These are phyloP conservation scores for Sisyra terminalis DNA, from an alignment of 2,888 invertebrate genomes.

Conservation along the genomic window DNA sequence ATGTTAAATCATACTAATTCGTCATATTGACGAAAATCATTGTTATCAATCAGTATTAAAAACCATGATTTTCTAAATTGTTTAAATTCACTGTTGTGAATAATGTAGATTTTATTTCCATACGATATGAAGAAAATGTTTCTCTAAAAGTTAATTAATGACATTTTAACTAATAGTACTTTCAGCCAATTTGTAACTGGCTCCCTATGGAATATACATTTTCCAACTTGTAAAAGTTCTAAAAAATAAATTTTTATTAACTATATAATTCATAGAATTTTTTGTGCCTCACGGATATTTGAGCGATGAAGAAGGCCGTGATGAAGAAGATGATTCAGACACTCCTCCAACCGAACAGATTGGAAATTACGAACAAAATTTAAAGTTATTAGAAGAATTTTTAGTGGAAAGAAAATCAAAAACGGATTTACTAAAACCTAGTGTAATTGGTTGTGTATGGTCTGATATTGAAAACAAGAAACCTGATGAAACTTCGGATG, in stretches of 20 bases:
- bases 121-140: too few species aligned
- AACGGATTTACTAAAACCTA: constrained; percentile 65
- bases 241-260: constrained; percentile 71
- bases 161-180: too few species aligned
- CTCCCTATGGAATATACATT: too few species aligned
- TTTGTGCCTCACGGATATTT: constrained; percentile 92
- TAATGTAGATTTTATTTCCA: too few species aligned
- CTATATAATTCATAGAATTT: constrained; percentile 88
- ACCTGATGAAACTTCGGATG: constrained; percentile 37
- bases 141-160: too few species aligned
- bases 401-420: constrained; percentile 75
- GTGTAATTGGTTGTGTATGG: constrained; percentile 72
- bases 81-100: too few species aligned
- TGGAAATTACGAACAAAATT: constrained; percentile 65
- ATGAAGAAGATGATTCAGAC: constrained; percentile 31
- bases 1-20: too few species aligned
- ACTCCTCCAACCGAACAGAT: constrained; percentile 42
- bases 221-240: constrained; percentile 65
- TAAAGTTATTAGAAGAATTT: constrained; percentile 70
- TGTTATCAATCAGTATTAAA: too few species aligned
- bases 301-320: constrained; percentile 63
- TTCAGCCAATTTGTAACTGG: too few species aligned
- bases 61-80: too few species aligned
- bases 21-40: too few species aligned
- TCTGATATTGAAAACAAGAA: constrained; percentile 39